Evolutionary conservation across 2,113 vertebrate species (phyloP), one percentile per base, ranked within the genome.

Genomic region (Myxocyprinus asiaticus): DNA sequence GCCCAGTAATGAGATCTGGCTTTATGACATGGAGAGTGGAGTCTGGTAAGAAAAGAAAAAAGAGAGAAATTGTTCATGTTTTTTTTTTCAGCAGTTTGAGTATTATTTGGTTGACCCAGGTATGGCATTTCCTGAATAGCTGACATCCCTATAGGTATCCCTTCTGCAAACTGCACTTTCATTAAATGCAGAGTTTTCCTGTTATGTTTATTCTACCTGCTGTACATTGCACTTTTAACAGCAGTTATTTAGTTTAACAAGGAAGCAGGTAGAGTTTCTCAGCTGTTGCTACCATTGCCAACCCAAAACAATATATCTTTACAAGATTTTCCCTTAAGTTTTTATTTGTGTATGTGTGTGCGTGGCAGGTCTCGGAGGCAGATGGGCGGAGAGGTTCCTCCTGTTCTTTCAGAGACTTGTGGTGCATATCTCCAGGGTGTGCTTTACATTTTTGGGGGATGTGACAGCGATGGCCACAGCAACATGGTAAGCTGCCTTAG

Each of bases 391-490:
- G 95, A 96, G 8, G 76, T 93, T 0, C 96, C 96, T 2, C 92
- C 94, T 3, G 92, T 92, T 74, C 91, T 98, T 88, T 94, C 92
- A 0, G 94, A 94, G 72, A 95, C 93, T 82, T 98, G 96, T 67
- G 95, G 95, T 42, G 90, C 95, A 0, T 93, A 92, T 77, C 86
- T 97, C 61, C 88, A 93, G 22, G 92, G 93, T 12, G 92, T 86
- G 2, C 89, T 99, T 4, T 98, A 96, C 85, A 87, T 98, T 80
- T 99, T 99, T 86, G 97, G 94, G 82, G 97, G 97, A 79, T 96
- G 94, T 84, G 94, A 95, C 86, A 82, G 92, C 11, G 90, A 85
- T 77, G 94, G 93, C 80, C 95, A 97, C 91, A 96, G 94, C 53
- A 96, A 97, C 81, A 88, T 94, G 93, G 97, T 97, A 51, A 76